phyloP scores from a whole-genome alignment of 1,140 invertebrate genomes.

The Bombus breviceps region DNA sequence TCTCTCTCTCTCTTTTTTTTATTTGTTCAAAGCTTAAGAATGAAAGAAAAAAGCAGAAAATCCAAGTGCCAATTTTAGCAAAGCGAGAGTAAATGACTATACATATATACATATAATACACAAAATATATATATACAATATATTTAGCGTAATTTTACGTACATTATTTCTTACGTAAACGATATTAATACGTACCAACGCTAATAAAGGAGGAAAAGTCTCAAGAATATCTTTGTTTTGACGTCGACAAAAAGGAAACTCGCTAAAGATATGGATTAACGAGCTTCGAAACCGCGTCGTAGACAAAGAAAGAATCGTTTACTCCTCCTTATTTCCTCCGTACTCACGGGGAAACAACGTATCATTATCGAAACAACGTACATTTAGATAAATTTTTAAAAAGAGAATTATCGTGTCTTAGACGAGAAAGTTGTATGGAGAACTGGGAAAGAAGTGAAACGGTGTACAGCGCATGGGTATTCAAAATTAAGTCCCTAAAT shows the following conservation, averaged over 20 bases:
- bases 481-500: conserved; percentile 6
- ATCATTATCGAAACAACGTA: conserved; percentile 24
- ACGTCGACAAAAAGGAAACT: not conserved
- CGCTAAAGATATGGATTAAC: not conserved
- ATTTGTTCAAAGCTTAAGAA: conserved; percentile 33
- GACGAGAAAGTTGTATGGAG: not conserved
- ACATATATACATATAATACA: conserved; percentile 40
- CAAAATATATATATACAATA: conserved; percentile 44
- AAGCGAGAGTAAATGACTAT: conserved; percentile 68
- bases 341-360: conserved; percentile 11
- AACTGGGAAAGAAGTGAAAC: not conserved
- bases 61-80: conserved; percentile 75
- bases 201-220: conserved; percentile 7
- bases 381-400: conserved; percentile 32
- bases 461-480: conserved; percentile 14
- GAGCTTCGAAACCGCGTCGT: not conserved
- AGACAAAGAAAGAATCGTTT: not conserved
- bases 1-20: conserved; percentile 25
- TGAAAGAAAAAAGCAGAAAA: conserved; percentile 38
- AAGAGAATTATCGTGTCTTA: conserved; percentile 12
- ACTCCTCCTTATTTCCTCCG: not conserved
- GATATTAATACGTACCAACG: conserved; percentile 32
- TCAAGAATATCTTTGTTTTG: not conserved
- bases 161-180: conserved; percentile 57
- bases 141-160: conserved; percentile 60